Conservation (phyloP, 2,113 vertebrate species). For the Chaenogobius annularis region DNA sequence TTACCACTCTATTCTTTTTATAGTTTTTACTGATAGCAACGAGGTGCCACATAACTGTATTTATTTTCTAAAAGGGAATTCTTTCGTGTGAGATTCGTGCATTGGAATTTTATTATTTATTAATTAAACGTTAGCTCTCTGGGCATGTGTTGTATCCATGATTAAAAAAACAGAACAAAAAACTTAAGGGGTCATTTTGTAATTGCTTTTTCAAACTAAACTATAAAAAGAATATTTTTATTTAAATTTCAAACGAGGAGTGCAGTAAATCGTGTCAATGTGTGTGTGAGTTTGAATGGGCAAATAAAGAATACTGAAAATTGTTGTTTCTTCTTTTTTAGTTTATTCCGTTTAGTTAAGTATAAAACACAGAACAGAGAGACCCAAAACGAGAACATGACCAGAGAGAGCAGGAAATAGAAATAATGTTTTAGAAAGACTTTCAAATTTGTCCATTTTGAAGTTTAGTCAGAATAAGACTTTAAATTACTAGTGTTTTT, state of each 20-base stretch:
- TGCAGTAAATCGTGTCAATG: neutral
- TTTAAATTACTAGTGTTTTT: too few species aligned
- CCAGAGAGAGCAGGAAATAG: too few species aligned
- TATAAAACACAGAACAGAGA: too few species aligned
- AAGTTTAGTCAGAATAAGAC: too few species aligned
- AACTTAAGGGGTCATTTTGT: neutral
- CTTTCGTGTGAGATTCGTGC: constrained; percentile 27
- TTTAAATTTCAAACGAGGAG: neutral
- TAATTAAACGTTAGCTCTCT: constrained; percentile 20
- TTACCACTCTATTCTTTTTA: constrained; percentile 33
- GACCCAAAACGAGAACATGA: too few species aligned
- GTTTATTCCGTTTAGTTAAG: too few species aligned
- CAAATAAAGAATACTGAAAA: neutral
- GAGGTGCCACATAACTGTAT: constrained; percentile 39
- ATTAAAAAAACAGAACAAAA: neutral
- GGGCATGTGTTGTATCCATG: constrained; percentile 11
- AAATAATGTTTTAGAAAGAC: too few species aligned
- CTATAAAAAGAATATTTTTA: neutral
- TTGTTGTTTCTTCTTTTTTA: neutral
- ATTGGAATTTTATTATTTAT: neutral
- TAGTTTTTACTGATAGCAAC: constrained; percentile 24
- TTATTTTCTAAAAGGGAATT: constrained; percentile 27
- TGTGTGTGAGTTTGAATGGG: neutral
- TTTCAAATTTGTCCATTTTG: too few species aligned
- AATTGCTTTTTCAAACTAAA: neutral